Evolutionary conservation across 2,797 vertebrate genomes (phyloP), one percentile per base, ranked within the genome.

Genomic region (Clarias pachynema): DNA sequence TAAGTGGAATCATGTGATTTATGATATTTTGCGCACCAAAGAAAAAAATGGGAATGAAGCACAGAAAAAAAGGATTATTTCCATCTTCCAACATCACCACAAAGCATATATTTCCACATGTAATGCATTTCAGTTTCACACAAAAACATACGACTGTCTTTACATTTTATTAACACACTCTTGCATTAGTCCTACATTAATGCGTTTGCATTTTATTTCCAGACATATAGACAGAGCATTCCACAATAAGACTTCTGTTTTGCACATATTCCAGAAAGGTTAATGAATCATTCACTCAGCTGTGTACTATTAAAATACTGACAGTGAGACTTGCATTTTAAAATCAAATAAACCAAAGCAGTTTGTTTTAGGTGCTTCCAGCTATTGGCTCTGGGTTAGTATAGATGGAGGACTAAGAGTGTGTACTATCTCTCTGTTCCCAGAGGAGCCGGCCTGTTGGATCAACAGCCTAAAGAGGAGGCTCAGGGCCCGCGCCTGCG

Each of bases 391-490:
- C 62, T 80, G 29, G 73, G 84, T 68, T 26, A 44, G 57, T 62
- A 18, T 70, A 82, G 72, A 87, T 59, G 60, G 60, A 89, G 31
- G 49, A 84, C 60, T 59, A 69, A 69, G 77, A 75, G 49, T 85
- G 81, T 86, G 84, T 86, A 87, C 85, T 68, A 85, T 88, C 89
- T 87, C 68, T 84, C 79, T 73, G 82, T 82, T 88, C 91, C 89
- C 87, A 83, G 79, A 89, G 89, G 89, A 90, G 84, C 80, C 24
- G 77, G 69, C 89, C 84, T 93, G 90, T 90, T 92, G 91, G 91
- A 91, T 89, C 90, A 93, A 92, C 91, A 93, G 91, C 91, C 89
- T 87, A 88, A 93, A 89, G 91, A 91, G 88, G 89, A 92, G 91
- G 92, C 90, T 90, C 87, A 85, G 86, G 86, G 85, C 90, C 89